Conservation (phyloP, 2,113 vertebrate genomes). For the Dryoscopus gambensis region DNA sequence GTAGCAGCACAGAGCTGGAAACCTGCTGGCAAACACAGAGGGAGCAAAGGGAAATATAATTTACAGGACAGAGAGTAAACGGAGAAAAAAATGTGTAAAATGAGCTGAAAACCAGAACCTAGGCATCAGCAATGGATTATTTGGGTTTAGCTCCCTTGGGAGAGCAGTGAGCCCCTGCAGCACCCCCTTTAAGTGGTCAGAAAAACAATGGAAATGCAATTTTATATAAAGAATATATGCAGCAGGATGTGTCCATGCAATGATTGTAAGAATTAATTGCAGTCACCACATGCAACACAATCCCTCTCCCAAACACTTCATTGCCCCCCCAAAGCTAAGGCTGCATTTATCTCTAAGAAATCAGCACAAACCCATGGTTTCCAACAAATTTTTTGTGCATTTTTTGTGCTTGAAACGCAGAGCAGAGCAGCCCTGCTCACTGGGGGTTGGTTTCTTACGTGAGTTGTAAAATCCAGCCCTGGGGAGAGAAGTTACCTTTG, state of each 20-base stretch:
- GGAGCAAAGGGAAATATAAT: background rate
- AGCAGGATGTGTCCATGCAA: background rate
- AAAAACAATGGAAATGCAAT: background rate
- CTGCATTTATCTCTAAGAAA: background rate
- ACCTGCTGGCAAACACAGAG: background rate
- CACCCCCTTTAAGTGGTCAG: background rate
- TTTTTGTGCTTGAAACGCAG: background rate
- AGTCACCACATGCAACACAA: background rate
- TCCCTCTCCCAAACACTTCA: background rate
- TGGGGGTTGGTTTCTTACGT: background rate
- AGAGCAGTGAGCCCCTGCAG: background rate
- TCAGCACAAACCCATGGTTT: background rate
- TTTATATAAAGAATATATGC: background rate
- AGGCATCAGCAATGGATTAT: background rate
- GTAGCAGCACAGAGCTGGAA: background rate
- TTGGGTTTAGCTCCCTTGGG: background rate
- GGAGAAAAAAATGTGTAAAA: background rate
- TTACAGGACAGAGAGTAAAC: background rate
- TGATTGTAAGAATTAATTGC: background rate
- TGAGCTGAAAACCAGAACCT: background rate
- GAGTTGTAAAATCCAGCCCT: background rate
- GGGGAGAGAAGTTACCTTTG: background rate
- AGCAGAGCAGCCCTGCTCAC: background rate
- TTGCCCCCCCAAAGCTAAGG: rapidly evolving
- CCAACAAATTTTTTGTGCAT: background rate